Conservation (phyloP, 2,113 vertebrate genomes). For the Stictonetta naevosa region DNA sequence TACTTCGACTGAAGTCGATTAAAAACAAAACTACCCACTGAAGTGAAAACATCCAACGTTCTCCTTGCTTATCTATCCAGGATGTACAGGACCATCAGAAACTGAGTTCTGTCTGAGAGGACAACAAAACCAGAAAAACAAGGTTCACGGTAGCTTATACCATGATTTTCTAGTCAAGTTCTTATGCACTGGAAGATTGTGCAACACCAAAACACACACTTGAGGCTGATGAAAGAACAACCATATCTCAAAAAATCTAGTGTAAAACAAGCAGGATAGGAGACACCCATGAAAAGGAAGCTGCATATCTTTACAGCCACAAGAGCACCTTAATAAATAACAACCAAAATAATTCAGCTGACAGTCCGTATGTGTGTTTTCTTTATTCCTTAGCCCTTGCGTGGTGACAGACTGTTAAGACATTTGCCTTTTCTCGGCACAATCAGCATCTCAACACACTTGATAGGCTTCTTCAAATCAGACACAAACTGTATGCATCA, state of each 20-base stretch:
- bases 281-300: neutral
- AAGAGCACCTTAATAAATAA: neutral
- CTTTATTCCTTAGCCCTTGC: neutral
- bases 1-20: neutral
- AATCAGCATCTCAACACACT: neutral
- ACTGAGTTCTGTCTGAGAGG: neutral
- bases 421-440: neutral
- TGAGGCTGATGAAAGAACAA: neutral
- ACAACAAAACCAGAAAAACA: neutral
- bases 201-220: neutral
- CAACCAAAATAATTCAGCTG: neutral
- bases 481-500: neutral
- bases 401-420: neutral
- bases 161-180: neutral
- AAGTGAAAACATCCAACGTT: neutral
- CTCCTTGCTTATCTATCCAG: neutral
- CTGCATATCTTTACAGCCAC: neutral
- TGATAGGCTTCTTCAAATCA: neutral
- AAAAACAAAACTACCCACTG: neutral
- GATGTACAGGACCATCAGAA: neutral
- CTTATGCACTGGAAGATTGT: neutral
- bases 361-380: neutral
- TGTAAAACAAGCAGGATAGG: neutral
- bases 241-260: neutral
- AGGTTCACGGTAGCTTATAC: neutral